Conservation (phyloP, 2,888 invertebrate species). For the Anoncus sp. region DNA sequence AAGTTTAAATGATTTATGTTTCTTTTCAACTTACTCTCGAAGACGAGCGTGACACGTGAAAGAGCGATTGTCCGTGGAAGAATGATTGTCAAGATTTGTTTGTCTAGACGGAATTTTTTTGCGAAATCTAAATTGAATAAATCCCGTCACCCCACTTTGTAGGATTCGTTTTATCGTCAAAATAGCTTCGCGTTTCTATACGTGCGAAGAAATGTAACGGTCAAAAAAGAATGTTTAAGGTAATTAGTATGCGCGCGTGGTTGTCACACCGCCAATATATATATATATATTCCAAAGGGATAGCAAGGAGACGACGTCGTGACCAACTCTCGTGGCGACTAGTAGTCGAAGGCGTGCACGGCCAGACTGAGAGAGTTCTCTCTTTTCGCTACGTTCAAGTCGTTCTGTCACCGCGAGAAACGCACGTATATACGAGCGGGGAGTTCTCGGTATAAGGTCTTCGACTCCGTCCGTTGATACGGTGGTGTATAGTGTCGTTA, state of each 20-base stretch:
- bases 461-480: constrained; percentile 14
- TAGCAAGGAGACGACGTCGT: constrained; percentile 8
- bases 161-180: constrained; percentile 7
- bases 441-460: background rate
- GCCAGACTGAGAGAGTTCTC: constrained; percentile 76
- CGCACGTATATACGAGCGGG: constrained; percentile 18
- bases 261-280: constrained; percentile 17
- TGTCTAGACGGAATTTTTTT: background rate
- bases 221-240: constrained; percentile 20
- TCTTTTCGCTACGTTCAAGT: constrained; percentile 53
- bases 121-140: no score
- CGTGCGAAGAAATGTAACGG: constrained; percentile 21
- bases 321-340: constrained; percentile 25
- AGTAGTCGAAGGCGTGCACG: constrained; percentile 78
- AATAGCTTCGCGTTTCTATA: constrained; percentile 15
- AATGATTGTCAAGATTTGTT: background rate
- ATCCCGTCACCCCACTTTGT: background rate
- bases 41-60: no score
- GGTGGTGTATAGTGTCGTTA: constrained; percentile 47
- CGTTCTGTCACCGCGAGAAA: constrained; percentile 36
- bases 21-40: no score
- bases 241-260: constrained; percentile 43
- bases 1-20: no score
- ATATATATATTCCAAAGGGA: constrained; percentile 22
- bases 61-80: no score